Percentiles rank a stretch among this genome's conserved stretches.
These are phyloP conservation scores for Xiphydria camelus DNA, from an alignment of 2,888 invertebrate species.

Conservation along the genomic window DNA sequence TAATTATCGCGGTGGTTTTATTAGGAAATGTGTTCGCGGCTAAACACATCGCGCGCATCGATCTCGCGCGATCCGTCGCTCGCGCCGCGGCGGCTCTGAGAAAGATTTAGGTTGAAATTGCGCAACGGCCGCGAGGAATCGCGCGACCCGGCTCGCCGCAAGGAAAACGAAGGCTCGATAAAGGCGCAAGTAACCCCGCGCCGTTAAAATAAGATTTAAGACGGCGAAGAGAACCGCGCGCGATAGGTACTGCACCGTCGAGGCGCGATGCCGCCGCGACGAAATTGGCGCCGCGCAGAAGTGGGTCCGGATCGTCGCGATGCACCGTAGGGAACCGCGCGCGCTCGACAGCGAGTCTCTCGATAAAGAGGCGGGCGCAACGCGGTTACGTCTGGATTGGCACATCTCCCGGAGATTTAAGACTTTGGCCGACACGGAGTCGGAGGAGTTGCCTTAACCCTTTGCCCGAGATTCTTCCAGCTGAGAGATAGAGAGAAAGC, in stretches of 20 bases:
- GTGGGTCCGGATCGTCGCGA: neutral
- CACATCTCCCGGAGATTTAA: neutral
- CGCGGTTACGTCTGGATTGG: neutral
- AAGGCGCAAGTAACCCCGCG: conserved; percentile 9
- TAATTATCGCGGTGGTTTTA: too few species aligned
- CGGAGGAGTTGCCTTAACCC: neutral
- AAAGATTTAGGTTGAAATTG: conserved; percentile 14
- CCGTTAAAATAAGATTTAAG: conserved; percentile 43
- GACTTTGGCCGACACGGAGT: neutral
- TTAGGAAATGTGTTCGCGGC: too few species aligned
- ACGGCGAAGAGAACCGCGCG: too few species aligned
- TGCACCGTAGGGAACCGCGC: neutral
- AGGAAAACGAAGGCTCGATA: neutral
- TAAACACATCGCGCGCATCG: too few species aligned
- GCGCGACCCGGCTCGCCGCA: neutral
- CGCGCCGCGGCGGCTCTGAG: too few species aligned
- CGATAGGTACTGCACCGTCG: neutral
- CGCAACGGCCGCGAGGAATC: conserved; percentile 14
- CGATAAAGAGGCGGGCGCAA: neutral
- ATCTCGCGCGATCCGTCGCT: too few species aligned
- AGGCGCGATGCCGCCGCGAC: neutral
- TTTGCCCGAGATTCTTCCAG: neutral
- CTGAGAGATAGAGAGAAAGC: too few species aligned
- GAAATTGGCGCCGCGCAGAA: neutral
- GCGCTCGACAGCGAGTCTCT: too few species aligned